phyloP scores from a whole-genome alignment of 2,113 vertebrate genomes.

The Leptodactylus fuscus region DNA sequence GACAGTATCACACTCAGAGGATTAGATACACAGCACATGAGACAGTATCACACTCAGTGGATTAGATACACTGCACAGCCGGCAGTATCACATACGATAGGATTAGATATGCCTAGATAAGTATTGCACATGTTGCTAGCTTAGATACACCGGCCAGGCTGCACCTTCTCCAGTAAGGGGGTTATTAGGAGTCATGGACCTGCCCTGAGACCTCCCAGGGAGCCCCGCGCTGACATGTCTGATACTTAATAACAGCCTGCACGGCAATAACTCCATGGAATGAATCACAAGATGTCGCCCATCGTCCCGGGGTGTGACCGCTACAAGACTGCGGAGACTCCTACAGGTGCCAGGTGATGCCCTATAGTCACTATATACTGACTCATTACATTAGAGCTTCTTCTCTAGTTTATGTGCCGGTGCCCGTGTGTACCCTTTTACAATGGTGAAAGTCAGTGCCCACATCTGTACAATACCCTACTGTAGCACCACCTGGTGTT shows the following conservation, averaged over 20 bases:
- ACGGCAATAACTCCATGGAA: neutral
- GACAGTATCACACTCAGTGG: neutral
- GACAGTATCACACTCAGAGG: neutral
- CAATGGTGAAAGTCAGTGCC: no score
- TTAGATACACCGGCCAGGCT: neutral
- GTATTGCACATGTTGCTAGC: neutral
- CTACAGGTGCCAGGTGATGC: neutral
- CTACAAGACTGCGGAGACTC: neutral
- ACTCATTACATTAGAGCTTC: no score
- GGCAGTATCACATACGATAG: neutral
- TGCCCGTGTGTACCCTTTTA: no score
- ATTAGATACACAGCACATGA: neutral
- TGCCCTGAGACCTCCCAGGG: constrained; percentile 4
- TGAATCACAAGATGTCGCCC: neutral
- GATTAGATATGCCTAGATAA: neutral
- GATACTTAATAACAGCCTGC: neutral
- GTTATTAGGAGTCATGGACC: neutral
- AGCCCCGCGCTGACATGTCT: neutral
- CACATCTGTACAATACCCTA: no score
- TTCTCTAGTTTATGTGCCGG: no score
- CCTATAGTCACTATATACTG: no score
- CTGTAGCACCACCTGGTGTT: no score
- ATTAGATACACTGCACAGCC: neutral
- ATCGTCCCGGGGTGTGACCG: neutral
- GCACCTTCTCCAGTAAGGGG: neutral